A percentile compares a stretch with the other conserved stretches of the same genome.
Conservation (phyloP, 2,888 invertebrate genomes). For the Caenorhabditis sp. region DNA sequence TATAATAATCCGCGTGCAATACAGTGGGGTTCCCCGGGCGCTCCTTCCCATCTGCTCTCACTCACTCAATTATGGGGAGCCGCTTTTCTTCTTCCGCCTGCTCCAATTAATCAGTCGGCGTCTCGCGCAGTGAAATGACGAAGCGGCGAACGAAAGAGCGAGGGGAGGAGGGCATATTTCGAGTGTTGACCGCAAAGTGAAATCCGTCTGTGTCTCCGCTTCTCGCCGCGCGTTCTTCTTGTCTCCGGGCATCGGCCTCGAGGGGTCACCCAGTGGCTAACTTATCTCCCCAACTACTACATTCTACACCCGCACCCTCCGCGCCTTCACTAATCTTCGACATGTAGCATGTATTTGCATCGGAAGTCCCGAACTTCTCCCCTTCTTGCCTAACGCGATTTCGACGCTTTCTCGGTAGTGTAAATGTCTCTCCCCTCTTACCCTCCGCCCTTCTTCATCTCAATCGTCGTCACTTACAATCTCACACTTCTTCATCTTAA, state of each 20-base stretch:
- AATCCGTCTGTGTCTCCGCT: slow-evolving; percentile 37
- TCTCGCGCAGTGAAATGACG: not conserved
- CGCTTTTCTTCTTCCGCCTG: not conserved
- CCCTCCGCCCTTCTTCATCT: not conserved
- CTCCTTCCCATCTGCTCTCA: not conserved
- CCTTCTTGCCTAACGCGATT: not conserved
- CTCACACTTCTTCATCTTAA: not conserved
- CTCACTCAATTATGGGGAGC: slow-evolving; percentile 1
- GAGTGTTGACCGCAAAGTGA: slow-evolving; percentile 55
- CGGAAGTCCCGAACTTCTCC: slow-evolving; percentile 7
- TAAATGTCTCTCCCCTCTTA: not conserved
- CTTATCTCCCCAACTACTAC: slow-evolving; percentile 36
- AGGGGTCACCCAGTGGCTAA: slow-evolving; percentile 51
- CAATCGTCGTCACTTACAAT: not conserved
- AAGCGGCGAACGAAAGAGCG: not conserved
- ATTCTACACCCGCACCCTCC: slow-evolving; percentile 20
- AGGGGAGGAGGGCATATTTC: slow-evolving; percentile 31
- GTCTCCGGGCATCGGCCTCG: slow-evolving; percentile 1
- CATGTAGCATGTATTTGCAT: not conserved
- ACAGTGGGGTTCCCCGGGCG: not conserved
- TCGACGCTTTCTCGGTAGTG: not conserved
- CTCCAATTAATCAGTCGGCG: slow-evolving; percentile 18
- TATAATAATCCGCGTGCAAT: slow-evolving; percentile 4
- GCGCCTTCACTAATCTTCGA: slow-evolving; percentile 9
- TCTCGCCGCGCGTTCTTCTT: slow-evolving; percentile 27